Percentiles rank a stretch among this genome's conserved stretches.
phyloP scores from a whole-genome alignment of 2,888 invertebrate genomes.

The Lamellibrachia satsuma region DNA sequence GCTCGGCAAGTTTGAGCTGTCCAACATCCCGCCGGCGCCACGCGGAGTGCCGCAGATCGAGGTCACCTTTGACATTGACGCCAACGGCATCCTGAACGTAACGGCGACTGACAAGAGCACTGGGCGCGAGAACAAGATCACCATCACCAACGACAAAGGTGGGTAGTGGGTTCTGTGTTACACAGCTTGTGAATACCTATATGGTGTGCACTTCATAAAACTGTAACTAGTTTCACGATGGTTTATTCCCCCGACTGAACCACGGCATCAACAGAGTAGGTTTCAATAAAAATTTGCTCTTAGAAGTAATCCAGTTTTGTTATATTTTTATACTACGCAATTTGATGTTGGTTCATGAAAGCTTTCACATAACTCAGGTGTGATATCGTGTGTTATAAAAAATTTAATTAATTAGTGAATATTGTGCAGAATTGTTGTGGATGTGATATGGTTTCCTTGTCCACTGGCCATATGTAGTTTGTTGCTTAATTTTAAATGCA shows the following conservation, averaged over 20 bases:
- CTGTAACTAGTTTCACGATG: not conserved
- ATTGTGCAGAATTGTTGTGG: not conserved
- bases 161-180: slow-evolving; percentile 22
- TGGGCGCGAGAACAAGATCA: slow-evolving; percentile 69
- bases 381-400: too few relatives aligned
- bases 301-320: too few relatives aligned
- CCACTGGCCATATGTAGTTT: too few relatives aligned
- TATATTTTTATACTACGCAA: too few relatives aligned
- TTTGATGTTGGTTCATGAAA: too few relatives aligned
- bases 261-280: not conserved
- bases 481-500: too few relatives aligned
- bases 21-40: slow-evolving; percentile 72
- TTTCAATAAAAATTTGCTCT: too few relatives aligned
- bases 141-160: slow-evolving; percentile 81
- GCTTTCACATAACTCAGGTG: too few relatives aligned
- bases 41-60: slow-evolving; percentile 88
- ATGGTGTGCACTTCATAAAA: slow-evolving; percentile 8
- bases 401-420: too few relatives aligned
- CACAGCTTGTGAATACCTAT: slow-evolving; percentile 1
- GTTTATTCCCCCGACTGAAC: not conserved
- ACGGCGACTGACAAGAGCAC: slow-evolving; percentile 86
- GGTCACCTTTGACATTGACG: slow-evolving; percentile 55
- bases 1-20: slow-evolving; percentile 90
- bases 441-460: too few relatives aligned
- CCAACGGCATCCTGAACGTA: slow-evolving; percentile 87